Evolutionary conservation across 2,888 invertebrate genomes (phyloP), one percentile per base, ranked within the genome.

Genomic region (Venusia cambrica): DNA sequence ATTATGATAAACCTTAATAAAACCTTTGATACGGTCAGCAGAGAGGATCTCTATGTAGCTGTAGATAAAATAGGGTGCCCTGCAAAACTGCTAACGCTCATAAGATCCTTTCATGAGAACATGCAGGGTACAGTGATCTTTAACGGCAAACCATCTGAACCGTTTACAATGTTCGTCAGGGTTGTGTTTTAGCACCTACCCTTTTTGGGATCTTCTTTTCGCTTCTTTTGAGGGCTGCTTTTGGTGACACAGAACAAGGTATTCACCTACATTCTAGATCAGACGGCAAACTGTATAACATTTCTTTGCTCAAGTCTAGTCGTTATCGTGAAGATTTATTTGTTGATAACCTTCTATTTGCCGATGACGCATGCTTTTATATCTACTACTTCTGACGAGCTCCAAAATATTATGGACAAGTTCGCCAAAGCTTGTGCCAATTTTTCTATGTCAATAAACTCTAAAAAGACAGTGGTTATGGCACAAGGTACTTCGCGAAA

Each of bases 1-100:
- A 39, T 18, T n/a, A 41, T 2, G 30, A 37, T 5, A 37, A 37
- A 18, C 21, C 6, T 45, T 2, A 37, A 37, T 5, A 37, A 37
- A 18, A 25, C 36, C 1, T 37, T 32, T 5, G 32, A 32, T 11
- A 24, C 28, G 3, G 28, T 29, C 1, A 38, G 26, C 10, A 37
- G 26, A 30, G n/a, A 18, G 4, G 18, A 8, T 7, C 9, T 30
- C 1, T 25, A 18, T 17, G 14, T 12, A 4, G 15, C 19, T n/a
- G 18, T 30, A 4, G 18, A 20, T 2, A 2, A 1, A 9, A 35
- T 33, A 6, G 25, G 32, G 3, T 33, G 32, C 14, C 32, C 25
- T 5, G 6, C 28, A 11, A 18, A 27, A 3, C 11, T 36, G 18
- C 11, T 18, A 2, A 18, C 2, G 2, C 8, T 18, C 3, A 7